Evolutionary conservation across 2,797 vertebrate species (phyloP).

Genomic region (Acanthurus leucopareius): DNA sequence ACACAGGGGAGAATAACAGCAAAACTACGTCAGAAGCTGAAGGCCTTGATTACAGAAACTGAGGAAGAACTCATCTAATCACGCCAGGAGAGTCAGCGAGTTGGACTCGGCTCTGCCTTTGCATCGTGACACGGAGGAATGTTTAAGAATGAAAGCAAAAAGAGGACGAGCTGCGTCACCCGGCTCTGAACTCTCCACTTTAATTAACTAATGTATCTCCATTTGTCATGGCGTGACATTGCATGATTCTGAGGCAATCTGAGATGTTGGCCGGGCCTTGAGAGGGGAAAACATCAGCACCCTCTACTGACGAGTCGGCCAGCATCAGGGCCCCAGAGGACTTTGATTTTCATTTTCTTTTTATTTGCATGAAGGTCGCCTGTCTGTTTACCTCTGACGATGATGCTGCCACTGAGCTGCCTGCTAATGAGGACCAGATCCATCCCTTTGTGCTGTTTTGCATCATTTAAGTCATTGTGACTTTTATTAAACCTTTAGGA

Average conservation of each 20-base stretch:
- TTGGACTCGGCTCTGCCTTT: slow-evolving; percentile 66
- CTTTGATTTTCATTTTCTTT: slow-evolving; percentile 63
- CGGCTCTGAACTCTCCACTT: slow-evolving; percentile 86
- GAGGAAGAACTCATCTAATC: slow-evolving; percentile 74
- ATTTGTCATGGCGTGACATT: slow-evolving; percentile 90
- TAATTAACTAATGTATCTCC: slow-evolving; percentile 90
- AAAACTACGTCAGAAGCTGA: slow-evolving; percentile 70
- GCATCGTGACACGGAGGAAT: slow-evolving; percentile 77
- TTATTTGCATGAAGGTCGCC: slow-evolving; percentile 64
- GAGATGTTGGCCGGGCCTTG: slow-evolving; percentile 82
- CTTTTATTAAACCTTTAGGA: slow-evolving; percentile 31
- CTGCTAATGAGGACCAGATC: slow-evolving; percentile 63
- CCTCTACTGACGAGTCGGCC: slow-evolving; percentile 90
- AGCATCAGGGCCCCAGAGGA: slow-evolving; percentile 58
- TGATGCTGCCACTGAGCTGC: slow-evolving; percentile 61
- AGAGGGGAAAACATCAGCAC: slow-evolving; percentile 90
- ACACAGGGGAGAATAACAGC: slow-evolving; percentile 60
- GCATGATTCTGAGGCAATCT: slow-evolving; percentile 90
- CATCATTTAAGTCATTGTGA: slow-evolving; percentile 39
- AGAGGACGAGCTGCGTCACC: slow-evolving; percentile 82
- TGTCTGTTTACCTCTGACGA: slow-evolving; percentile 64
- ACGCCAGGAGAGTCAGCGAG: slow-evolving; percentile 71
- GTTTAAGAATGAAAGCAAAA: slow-evolving; percentile 71
- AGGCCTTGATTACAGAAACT: slow-evolving; percentile 80
- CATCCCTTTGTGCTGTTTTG: slow-evolving; percentile 37